A percentile compares a stretch with the other conserved stretches of the same genome.
Evolutionary conservation across 1,140 invertebrate species (phyloP).

Genomic region (Eurytemora carolleeae): DNA sequence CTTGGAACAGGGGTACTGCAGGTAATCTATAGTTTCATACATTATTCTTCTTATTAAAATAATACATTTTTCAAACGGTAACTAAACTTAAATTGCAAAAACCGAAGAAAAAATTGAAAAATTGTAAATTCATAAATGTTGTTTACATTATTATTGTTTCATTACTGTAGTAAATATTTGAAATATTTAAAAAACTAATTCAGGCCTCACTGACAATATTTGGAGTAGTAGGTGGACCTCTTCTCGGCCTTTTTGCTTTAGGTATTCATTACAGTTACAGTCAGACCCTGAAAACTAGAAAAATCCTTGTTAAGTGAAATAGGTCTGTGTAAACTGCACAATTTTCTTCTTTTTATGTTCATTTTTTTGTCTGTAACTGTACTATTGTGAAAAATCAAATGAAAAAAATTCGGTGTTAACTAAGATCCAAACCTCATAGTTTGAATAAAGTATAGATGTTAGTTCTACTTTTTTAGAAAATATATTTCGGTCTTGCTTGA

Average conservation of each 20-base stretch:
- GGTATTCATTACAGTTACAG: slow-evolving; percentile 49
- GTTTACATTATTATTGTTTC: neutral
- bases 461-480: no score
- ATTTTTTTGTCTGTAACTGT: neutral
- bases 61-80: neutral
- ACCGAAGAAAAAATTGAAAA: neutral
- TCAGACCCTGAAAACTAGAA: slow-evolving; percentile 34
- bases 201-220: slow-evolving; percentile 48
- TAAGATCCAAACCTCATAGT: neutral
- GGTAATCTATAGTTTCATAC: no score
- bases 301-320: slow-evolving; percentile 21
- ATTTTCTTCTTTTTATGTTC: neutral
- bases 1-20: slow-evolving; percentile 46
- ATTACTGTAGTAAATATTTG: neutral
- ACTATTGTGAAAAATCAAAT: neutral
- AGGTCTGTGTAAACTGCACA: neutral
- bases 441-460: neutral
- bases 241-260: slow-evolving; percentile 53
- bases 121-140: neutral
- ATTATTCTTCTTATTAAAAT: no score
- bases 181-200: neutral
- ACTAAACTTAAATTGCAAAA: neutral
- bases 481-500: no score
- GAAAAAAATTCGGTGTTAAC: neutral
- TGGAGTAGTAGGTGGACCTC: slow-evolving; percentile 53